Evolutionary conservation across 2,113 vertebrate genomes (phyloP).

Genomic region (Chrysochloris asiatica): DNA sequence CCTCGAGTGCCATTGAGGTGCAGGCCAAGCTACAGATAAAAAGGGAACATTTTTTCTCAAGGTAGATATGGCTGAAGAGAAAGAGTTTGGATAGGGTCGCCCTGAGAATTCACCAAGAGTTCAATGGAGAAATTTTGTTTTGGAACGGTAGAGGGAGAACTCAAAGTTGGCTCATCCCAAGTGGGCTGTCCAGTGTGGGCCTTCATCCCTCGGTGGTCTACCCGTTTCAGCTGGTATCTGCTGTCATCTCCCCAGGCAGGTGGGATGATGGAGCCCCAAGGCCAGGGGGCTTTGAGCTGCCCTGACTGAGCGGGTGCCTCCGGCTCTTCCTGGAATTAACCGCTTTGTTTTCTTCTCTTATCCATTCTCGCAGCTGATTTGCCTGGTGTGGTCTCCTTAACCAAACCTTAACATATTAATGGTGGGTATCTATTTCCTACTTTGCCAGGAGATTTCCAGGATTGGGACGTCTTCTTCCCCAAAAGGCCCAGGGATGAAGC

Average conservation of each 20-base stretch:
- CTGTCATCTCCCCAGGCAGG: neutral
- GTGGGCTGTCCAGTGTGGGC: neutral
- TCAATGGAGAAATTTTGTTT: neutral
- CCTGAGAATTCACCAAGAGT: neutral
- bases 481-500: neutral
- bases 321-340: slow-evolving; percentile 63
- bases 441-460: slow-evolving; percentile 47
- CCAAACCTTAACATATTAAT: slow-evolving; percentile 50
- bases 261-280: neutral
- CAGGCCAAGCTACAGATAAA: neutral
- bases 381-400: slow-evolving; percentile 50
- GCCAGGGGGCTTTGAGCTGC: neutral
- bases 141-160: neutral
- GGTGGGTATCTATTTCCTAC: slow-evolving; percentile 28
- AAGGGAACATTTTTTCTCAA: neutral
- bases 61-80: neutral
- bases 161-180: neutral
- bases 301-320: neutral
- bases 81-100: neutral
- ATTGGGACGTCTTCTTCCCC: neutral
- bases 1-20: neutral
- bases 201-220: neutral
- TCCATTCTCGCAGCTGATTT: slow-evolving; percentile 54
- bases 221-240: neutral
- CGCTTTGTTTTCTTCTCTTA: slow-evolving; percentile 17